Conservation (phyloP, 2,888 invertebrate species). For the Aspidiotus destructor region DNA sequence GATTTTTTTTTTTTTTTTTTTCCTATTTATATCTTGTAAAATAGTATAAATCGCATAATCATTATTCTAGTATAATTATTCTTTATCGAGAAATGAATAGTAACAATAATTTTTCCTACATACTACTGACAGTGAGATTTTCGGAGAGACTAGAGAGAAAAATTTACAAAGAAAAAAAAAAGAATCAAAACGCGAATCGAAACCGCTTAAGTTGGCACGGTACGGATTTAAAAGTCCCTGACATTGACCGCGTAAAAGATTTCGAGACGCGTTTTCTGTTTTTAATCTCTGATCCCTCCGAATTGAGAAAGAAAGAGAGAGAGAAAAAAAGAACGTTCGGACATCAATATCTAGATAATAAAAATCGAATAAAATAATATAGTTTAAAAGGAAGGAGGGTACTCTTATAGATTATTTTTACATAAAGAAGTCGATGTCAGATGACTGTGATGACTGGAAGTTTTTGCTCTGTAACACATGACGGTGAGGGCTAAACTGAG, state of each 20-base stretch:
- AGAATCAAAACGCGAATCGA: background rate
- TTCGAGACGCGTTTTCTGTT: background rate
- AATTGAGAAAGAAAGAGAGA: background rate
- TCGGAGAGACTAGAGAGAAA: conserved; percentile 2
- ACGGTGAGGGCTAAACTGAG: conserved; percentile 62
- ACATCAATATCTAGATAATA: too few relatives aligned
- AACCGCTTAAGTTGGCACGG: background rate
- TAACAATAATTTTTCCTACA: too few relatives aligned
- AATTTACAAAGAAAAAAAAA: background rate
- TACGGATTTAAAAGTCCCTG: background rate
- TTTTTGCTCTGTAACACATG: conserved; percentile 63
- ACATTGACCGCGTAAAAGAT: background rate
- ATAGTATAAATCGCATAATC: too few relatives aligned
- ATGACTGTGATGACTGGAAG: conserved; percentile 41
- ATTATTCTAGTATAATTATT: too few relatives aligned
- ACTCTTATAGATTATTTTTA: too few relatives aligned
- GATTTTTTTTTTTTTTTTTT: too few relatives aligned
- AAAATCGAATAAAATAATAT: too few relatives aligned
- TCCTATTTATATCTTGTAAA: too few relatives aligned
- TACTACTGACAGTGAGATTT: background rate
- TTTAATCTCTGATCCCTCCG: conserved; percentile 4
- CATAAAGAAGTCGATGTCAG: background rate
- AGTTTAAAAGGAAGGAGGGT: too few relatives aligned
- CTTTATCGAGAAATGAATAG: too few relatives aligned
- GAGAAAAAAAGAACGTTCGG: too few relatives aligned